A percentile compares a stretch with the other conserved stretches of the same genome.
phyloP scores from a whole-genome alignment of 2,888 invertebrate genomes.

The Chymomyza amoena region DNA sequence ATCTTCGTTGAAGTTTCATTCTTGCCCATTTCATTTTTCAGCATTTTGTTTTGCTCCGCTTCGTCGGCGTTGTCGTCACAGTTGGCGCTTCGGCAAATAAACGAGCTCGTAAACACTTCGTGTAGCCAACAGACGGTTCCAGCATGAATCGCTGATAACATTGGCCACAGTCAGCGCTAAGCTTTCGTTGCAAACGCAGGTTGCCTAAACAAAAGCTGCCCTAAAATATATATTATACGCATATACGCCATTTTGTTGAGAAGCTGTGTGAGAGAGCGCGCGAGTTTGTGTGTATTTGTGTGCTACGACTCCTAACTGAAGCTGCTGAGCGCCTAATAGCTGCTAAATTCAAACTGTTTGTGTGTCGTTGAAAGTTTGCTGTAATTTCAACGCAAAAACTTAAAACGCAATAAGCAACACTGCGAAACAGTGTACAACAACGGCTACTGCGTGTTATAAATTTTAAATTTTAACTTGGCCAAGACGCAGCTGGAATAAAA shows the following conservation, averaged over 20 bases:
- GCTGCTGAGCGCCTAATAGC: constrained; percentile 61
- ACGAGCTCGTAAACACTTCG: constrained; percentile 25
- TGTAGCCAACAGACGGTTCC: constrained; percentile 20
- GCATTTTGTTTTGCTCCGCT: constrained; percentile 64
- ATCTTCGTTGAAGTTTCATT: background rate
- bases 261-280: background rate
- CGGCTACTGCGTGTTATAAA: constrained; percentile 14
- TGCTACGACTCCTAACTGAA: background rate
- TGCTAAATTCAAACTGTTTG: constrained; percentile 50
- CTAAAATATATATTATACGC: background rate
- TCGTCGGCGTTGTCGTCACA: constrained; percentile 30
- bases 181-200: constrained; percentile 40
- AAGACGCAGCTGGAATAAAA: background rate
- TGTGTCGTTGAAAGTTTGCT: background rate
- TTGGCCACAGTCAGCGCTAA: constrained; percentile 52
- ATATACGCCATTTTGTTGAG: background rate
- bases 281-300: background rate
- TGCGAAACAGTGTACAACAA: background rate
- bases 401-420: constrained; percentile 30
- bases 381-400: background rate
- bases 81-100: constrained; percentile 8
- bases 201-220: constrained; percentile 4
- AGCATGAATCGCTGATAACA: constrained; percentile 45
- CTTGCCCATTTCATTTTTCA: constrained; percentile 48
- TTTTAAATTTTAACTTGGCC: background rate